Conservation (phyloP, 2,113 vertebrate species). For the Tetrax tetrax region DNA sequence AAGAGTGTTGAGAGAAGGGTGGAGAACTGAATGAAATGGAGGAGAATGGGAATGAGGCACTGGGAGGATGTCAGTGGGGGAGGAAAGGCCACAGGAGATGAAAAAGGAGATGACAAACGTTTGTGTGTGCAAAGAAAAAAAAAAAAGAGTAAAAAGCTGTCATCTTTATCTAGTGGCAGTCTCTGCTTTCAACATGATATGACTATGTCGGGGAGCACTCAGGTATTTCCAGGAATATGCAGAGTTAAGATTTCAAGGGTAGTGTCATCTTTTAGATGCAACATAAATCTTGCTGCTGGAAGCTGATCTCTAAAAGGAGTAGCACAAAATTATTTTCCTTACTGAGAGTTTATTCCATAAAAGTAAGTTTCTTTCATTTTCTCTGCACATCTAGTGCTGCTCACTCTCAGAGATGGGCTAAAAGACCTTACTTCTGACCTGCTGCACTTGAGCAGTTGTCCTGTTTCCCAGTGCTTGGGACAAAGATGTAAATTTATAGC, state of each 20-base stretch:
- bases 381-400: background rate
- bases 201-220: no score
- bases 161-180: background rate
- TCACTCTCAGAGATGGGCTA: background rate
- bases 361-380: background rate
- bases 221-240: background rate
- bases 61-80: background rate
- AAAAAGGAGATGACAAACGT: background rate
- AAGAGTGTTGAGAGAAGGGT: background rate
- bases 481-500: background rate
- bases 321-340: background rate
- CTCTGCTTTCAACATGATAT: background rate
- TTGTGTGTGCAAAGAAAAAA: background rate
- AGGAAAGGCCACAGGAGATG: background rate
- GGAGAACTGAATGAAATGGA: background rate
- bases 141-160: background rate
- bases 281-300: background rate
- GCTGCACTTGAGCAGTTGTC: background rate
- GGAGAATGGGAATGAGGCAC: background rate
- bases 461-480: background rate
- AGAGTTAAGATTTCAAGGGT: background rate
- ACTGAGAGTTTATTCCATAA: background rate
- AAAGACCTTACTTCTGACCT: background rate
- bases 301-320: background rate
- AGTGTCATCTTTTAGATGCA: background rate